Conservation (phyloP, 2,797 vertebrate genomes). For the Erethizon dorsatum region DNA sequence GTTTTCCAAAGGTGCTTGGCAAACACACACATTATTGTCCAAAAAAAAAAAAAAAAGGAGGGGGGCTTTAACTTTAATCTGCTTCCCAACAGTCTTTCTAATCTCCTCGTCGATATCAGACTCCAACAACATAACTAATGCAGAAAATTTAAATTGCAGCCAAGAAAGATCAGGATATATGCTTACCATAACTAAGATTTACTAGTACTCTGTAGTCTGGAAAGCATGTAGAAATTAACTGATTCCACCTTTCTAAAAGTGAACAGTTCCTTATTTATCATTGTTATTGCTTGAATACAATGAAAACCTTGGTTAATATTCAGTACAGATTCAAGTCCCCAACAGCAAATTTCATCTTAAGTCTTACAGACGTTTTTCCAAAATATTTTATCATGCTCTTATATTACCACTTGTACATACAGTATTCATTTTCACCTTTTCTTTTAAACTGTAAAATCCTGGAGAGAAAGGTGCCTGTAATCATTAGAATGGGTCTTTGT, state of each 20-base stretch:
- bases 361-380: neutral
- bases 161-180: neutral
- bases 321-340: no score
- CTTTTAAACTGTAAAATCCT: neutral
- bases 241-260: neutral
- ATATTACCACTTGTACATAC: neutral
- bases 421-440: neutral
- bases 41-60: neutral
- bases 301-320: neutral
- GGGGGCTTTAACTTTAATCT: neutral
- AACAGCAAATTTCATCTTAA: neutral
- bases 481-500: neutral
- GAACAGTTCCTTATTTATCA: neutral
- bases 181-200: no score
- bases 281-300: neutral
- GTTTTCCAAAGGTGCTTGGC: neutral
- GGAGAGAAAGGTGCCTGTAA: neutral
- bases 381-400: neutral
- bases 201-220: neutral
- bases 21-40: neutral
- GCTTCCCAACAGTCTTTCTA: neutral
- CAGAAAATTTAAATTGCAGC: neutral
- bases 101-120: neutral
- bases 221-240: neutral
- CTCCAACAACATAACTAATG: neutral